Evolutionary conservation across 2,797 vertebrate species (phyloP).

Genomic region (Pterois miles): DNA sequence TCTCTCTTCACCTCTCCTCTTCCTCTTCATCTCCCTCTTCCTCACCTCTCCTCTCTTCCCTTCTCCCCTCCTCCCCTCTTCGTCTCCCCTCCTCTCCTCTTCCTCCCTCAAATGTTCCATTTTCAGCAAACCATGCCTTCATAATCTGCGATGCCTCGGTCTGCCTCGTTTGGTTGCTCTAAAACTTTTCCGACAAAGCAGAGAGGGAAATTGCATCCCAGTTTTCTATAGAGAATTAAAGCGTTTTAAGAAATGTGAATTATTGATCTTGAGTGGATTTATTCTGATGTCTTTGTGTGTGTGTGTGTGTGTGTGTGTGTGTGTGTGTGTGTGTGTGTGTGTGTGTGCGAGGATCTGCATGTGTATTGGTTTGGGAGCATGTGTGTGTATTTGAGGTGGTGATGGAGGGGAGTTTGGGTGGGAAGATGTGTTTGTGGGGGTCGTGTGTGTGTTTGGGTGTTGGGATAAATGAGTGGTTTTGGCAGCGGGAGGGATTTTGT

Average conservation of each 20-base stretch:
- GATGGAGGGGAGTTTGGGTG: conserved; percentile 6
- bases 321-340: neutral
- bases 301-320: conserved; percentile 8
- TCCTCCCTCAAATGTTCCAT: conserved; percentile 47
- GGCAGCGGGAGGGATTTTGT: conserved; percentile 29
- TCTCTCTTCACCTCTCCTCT: neutral
- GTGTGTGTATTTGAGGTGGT: conserved; percentile 29
- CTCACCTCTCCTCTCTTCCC: neutral
- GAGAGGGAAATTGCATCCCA: conserved; percentile 69
- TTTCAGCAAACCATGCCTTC: conserved; percentile 52
- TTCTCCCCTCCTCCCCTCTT: neutral
- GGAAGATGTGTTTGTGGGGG: conserved; percentile 8
- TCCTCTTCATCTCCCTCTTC: neutral
- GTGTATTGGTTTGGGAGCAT: conserved; percentile 25
- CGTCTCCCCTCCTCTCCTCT: neutral
- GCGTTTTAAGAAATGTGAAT: conserved; percentile 81
- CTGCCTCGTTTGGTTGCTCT: conserved; percentile 52
- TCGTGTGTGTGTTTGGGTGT: conserved; percentile 22
- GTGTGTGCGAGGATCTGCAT: conserved; percentile 7
- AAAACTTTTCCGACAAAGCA: conserved; percentile 72
- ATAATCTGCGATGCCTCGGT: conserved; percentile 58
- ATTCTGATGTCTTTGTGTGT: conserved; percentile 53
- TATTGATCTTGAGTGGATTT: conserved; percentile 82
- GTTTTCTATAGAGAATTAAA: conserved; percentile 78
- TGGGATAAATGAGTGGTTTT: conserved; percentile 28